phyloP scores from a whole-genome alignment of 2,113 vertebrate species.

The Abramis brama region DNA sequence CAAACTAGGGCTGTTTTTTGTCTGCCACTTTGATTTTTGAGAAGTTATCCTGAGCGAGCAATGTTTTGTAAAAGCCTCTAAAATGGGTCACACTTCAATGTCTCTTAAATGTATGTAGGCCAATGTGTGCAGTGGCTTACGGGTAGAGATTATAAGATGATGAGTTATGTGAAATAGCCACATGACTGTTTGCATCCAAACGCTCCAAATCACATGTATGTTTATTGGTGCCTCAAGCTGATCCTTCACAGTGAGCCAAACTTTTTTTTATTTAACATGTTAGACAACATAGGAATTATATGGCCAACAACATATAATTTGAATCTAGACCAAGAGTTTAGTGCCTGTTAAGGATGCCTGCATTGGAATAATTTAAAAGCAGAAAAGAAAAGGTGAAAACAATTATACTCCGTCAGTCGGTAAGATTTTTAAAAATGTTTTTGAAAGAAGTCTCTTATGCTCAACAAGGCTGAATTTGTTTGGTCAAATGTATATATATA shows the following conservation, averaged over 20 bases:
- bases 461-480: no score
- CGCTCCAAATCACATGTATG: neutral
- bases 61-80: neutral
- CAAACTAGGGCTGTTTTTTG: neutral
- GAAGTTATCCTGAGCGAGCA: slow-evolving; percentile 10
- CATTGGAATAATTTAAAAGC: neutral
- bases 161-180: slow-evolving; percentile 11
- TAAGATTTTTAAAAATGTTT: no score
- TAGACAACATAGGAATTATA: neutral
- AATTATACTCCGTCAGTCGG: no score
- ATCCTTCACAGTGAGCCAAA: neutral
- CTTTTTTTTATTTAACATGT: neutral
- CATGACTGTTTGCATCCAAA: neutral
- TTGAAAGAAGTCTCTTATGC: no score
- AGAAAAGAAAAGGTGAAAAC: neutral
- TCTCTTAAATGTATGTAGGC: slow-evolving; percentile 26
- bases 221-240: neutral
- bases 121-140: slow-evolving; percentile 14
- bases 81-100: slow-evolving; percentile 9
- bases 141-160: slow-evolving; percentile 34
- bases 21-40: slow-evolving; percentile 1
- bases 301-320: neutral
- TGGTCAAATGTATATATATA: no score
- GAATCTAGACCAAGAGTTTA: neutral
- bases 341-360: neutral